Conservation (phyloP, 2,113 vertebrate genomes). For the Meleagris gallopavo region DNA sequence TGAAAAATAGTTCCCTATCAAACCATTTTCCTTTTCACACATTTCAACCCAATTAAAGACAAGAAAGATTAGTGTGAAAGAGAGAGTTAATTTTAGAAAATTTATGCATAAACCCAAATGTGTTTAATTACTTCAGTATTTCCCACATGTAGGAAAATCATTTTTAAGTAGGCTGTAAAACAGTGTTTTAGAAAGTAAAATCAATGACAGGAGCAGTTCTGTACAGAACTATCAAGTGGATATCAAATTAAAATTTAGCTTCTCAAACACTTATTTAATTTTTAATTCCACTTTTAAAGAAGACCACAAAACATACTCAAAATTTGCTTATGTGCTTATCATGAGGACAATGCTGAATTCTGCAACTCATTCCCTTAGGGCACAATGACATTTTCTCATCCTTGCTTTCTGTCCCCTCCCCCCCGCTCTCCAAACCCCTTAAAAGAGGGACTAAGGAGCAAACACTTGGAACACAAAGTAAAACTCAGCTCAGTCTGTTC, state of each 20-base stretch:
- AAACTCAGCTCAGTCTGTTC: background rate
- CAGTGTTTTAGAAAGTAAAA: constrained; percentile 67
- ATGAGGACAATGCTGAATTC: background rate
- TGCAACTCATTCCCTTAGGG: background rate
- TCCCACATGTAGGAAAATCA: constrained; percentile 77
- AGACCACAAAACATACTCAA: background rate
- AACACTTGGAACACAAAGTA: background rate
- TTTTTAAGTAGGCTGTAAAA: constrained; percentile 76
- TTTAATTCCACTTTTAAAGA: constrained; percentile 6
- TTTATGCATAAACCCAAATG: constrained; percentile 84
- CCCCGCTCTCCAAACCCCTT: background rate
- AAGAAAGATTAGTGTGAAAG: constrained; percentile 84
- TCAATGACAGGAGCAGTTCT: constrained; percentile 43
- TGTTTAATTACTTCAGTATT: constrained; percentile 86
- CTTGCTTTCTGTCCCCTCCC: background rate
- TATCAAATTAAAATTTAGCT: constrained; percentile 55
- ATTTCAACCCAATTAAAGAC: constrained; percentile 86
- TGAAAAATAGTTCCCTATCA: constrained; percentile 76
- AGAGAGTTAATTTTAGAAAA: constrained; percentile 86
- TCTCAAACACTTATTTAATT: constrained; percentile 6
- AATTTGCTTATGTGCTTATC: background rate
- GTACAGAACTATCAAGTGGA: constrained; percentile 20
- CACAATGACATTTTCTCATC: background rate
- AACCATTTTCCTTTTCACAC: constrained; percentile 80
- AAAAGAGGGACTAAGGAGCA: background rate